Evolutionary conservation across 1,140 invertebrate genomes (phyloP), one percentile per base, ranked within the genome.

Genomic region (Dinothrombium tinctorium): DNA sequence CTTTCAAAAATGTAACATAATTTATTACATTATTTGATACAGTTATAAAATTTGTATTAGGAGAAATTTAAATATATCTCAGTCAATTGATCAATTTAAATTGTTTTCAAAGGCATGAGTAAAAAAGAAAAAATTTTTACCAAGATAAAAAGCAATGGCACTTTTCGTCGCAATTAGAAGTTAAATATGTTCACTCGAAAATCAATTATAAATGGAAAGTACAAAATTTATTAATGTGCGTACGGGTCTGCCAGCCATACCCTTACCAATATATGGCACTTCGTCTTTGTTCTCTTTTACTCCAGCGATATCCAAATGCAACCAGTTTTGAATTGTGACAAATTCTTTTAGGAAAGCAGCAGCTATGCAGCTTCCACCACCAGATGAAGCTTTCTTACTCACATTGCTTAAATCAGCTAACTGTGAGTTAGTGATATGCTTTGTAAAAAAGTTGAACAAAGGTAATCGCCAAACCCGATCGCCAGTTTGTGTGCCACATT

Each of bases 381-480:
- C 5, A 3, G 14, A 11, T n/a, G 11, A n/a, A n/a, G n/a, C n/a
- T n/a, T n/a, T n/a, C n/a, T 38, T 38, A n/a, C 4, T 15, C 3
- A 38, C 4, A 38, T 38, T 38, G 1, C 17, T 26, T 68, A 87
- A 51, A 58, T 89, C 84, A 33, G 74, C 75, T 4, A 73, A 62
- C 22, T 63, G 56, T 49, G 65, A 66, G 42, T 72, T 63, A 33
- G 64, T 72, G 32, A 87, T 60, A 52, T 72, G 64, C 40, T 72
- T 69, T 4, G 69, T 69, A 51, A 74, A 89, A 50, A 71, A 68
- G 36, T 76, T 68, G 71, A 78, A 87, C 1, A 89, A 53, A 0
- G 84, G 84, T 63, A 90, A 70, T 49, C 80, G 64, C 84, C 84
- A 90, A 3, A 89, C 60, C 33, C 84, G 63, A 57, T 90, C 84